phyloP scores from a whole-genome alignment of 1,140 invertebrate genomes.

The Leptopilina clavipes region DNA sequence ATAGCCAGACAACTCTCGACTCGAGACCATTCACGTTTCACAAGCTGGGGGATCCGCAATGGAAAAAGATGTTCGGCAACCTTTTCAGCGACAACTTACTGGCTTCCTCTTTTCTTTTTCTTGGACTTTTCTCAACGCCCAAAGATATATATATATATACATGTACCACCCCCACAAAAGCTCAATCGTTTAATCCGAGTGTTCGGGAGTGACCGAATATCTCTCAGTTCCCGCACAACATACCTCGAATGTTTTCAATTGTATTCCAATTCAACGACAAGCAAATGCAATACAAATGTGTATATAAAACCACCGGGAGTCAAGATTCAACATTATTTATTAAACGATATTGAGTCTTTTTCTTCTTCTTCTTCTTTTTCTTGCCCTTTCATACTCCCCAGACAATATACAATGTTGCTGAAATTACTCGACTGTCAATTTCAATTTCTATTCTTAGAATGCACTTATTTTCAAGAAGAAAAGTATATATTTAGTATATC shows the following conservation, averaged over 20 bases:
- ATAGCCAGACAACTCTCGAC: slow-evolving; percentile 28
- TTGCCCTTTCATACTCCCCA: too few species aligned
- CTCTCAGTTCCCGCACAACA: slow-evolving; percentile 4
- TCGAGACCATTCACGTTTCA: slow-evolving; percentile 19
- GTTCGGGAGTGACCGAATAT: slow-evolving; percentile 7
- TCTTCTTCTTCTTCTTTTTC: too few species aligned
- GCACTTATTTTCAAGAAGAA: too few species aligned
- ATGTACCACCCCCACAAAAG: background rate
- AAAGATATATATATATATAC: background rate
- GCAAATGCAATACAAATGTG: background rate
- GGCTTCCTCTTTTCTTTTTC: background rate
- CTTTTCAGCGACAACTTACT: slow-evolving; percentile 13
- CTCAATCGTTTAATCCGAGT: slow-evolving; percentile 12
- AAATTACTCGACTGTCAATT: background rate
- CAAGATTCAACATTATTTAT: slow-evolving; percentile 22
- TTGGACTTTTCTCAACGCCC: background rate
- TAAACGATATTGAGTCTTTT: background rate
- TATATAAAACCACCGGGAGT: background rate
- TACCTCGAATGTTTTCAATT: slow-evolving; percentile 6
- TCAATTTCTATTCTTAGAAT: too few species aligned
- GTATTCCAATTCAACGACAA: slow-evolving; percentile 9
- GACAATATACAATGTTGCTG: background rate
- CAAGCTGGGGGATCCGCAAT: background rate
- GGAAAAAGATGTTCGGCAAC: slow-evolving; percentile 2
- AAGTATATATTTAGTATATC: too few species aligned